A percentile compares a stretch with the other conserved stretches of the same genome.
Conservation (phyloP, 1,140 invertebrate genomes). For the Drosophila lacertosa region DNA sequence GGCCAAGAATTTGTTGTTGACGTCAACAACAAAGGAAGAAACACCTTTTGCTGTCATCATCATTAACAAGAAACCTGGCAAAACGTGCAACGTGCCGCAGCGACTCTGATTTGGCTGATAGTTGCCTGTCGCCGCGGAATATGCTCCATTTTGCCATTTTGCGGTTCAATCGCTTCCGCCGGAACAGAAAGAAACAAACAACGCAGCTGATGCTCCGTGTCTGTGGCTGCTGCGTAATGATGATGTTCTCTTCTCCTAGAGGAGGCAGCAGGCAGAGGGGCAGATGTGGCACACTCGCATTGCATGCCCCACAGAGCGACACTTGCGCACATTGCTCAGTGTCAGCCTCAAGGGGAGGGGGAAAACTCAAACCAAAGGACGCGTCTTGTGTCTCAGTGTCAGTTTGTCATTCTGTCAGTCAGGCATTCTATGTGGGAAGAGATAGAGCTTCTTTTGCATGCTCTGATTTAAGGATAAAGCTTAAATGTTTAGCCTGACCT, state of each 20-base stretch:
- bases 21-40: slow-evolving; percentile 11
- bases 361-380: too few relatives aligned
- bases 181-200: slow-evolving; percentile 25
- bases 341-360: slow-evolving; percentile 32
- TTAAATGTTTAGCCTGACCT: not conserved
- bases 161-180: slow-evolving; percentile 46
- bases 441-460: slow-evolving; percentile 1
- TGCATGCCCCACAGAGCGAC: slow-evolving; percentile 19
- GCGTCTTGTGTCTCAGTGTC: slow-evolving; percentile 18
- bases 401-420: slow-evolving; percentile 25
- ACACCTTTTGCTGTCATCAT: slow-evolving; percentile 44
- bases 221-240: slow-evolving; percentile 49
- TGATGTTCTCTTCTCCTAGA: slow-evolving; percentile 43
- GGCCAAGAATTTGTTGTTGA: slow-evolving; percentile 19
- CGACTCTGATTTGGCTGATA: slow-evolving; percentile 36
- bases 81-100: slow-evolving; percentile 20
- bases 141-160: slow-evolving; percentile 24
- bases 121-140: slow-evolving; percentile 15
- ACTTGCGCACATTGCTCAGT: slow-evolving; percentile 45
- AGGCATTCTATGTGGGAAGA: slow-evolving; percentile 40
- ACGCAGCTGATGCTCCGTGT: not conserved
- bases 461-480: not conserved
- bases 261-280: not conserved
- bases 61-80: slow-evolving; percentile 32
- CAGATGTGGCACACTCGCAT: not conserved